phyloP scores from a whole-genome alignment of 1,140 invertebrate species.

The Aporrectodea caliginosa region DNA sequence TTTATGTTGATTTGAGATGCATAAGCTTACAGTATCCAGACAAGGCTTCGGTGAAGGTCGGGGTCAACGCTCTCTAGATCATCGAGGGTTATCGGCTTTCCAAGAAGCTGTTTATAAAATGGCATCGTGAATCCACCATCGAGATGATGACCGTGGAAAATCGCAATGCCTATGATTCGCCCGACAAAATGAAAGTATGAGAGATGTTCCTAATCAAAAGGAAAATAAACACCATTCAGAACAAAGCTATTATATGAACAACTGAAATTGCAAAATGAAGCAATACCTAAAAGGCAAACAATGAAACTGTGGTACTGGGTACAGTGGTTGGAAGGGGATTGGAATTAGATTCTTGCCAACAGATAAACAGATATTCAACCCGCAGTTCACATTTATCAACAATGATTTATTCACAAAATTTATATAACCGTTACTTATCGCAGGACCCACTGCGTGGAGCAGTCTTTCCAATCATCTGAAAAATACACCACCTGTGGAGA shows the following conservation, averaged over 20 bases:
- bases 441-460: too few species aligned
- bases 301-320: not conserved
- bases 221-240: not conserved
- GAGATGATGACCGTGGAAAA: slow-evolving; percentile 94
- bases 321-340: too few species aligned
- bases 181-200: slow-evolving; percentile 98
- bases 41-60: slow-evolving; percentile 85
- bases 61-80: slow-evolving; percentile 97
- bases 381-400: too few species aligned
- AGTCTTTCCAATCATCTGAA: too few species aligned
- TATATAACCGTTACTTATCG: too few species aligned
- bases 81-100: slow-evolving; percentile 84
- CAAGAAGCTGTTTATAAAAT: slow-evolving; percentile 94
- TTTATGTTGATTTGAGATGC: too few species aligned
- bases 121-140: slow-evolving; percentile 95
- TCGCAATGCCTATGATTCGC: slow-evolving; percentile 86
- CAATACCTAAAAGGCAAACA: not conserved
- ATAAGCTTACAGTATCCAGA: slow-evolving; percentile 94
- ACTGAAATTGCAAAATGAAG: too few species aligned
- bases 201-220: slow-evolving; percentile 79
- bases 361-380: too few species aligned
- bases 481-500: too few species aligned
- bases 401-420: too few species aligned
- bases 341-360: too few species aligned
- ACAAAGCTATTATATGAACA: not conserved